Evolutionary conservation across 2,113 vertebrate genomes (phyloP), one percentile per base, ranked within the genome.

Genomic region (Siphamia tubifer): DNA sequence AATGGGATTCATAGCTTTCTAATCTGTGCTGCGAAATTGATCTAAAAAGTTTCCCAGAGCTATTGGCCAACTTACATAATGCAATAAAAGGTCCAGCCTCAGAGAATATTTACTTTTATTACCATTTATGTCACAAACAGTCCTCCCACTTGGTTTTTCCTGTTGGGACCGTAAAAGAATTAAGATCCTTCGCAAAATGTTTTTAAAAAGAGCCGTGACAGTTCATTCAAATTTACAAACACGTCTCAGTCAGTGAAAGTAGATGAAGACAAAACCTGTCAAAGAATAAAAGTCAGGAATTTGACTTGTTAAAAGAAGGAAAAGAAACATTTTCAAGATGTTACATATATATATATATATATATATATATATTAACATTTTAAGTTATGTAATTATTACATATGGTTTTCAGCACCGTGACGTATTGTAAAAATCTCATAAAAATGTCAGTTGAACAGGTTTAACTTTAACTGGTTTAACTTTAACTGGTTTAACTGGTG

Each of bases 1-100:
- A 93, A 93, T 92, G 87, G 90, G 90, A 92, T 92, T 92, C 90
- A 91, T 91, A 85, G 91, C 90, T 87, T 90, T 91, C 90, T 93
- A 93, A 93, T 93, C 91, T 93, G 88, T 11, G 72, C 88, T 82
- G 87, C 90, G 88, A 93, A 93, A 93, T 91, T 89, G 87, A 92
- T 93, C 92, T 90, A 83, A 91, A 81, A 93, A 90, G 77, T 92
- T 93, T 91, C 89, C 90, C 91, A 92, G 85, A 91, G 90, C 89
- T 77, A 85, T 89, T 75, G 74, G 82, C 85, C 79, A 77, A 87
- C 89, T 92, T 90, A 90, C 87, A 90, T 91, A 92, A 92, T 77
- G 82, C 81, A 87, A 89, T 86, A 79, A 85, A 88, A 87, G 86
- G 81, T 76, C 5, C 40, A 30, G 87, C 89, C 82, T 78, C 64